phyloP scores from a whole-genome alignment of 64 coral and sea anemone genomes.

The Dendrophyllia cribrosa region DNA sequence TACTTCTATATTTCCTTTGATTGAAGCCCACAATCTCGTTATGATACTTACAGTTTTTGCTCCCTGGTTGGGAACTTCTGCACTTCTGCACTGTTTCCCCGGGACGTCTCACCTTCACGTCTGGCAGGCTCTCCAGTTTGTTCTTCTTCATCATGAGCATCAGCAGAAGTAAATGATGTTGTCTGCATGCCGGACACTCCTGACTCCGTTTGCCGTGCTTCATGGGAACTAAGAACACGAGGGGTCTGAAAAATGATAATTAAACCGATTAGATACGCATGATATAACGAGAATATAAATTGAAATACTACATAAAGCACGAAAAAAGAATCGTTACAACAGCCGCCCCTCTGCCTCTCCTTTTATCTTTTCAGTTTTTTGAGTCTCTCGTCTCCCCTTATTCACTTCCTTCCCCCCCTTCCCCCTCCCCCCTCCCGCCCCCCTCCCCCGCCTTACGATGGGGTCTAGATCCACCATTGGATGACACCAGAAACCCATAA shows the following conservation, averaged over 20 bases:
- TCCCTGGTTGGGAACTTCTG: conserved; percentile 16
- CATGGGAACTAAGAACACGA: neutral
- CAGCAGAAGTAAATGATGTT: neutral
- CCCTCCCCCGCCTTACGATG: no score
- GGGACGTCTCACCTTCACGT: conserved; percentile 54
- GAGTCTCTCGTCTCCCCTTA: no score
- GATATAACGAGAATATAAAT: no score
- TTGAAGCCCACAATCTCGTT: no score
- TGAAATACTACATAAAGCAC: no score
- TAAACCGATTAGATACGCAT: neutral
- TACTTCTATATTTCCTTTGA: no score
- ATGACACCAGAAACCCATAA: no score
- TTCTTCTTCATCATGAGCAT: neutral
- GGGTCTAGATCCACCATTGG: no score
- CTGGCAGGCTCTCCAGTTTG: neutral
- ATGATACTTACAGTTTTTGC: neutral
- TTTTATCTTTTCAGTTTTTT: no score
- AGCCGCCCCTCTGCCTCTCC: no score
- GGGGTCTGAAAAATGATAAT: neutral
- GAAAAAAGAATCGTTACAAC: neutral
- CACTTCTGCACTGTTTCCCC: conserved; percentile 53
- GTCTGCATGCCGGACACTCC: conserved; percentile 26
- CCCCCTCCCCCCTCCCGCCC: no score
- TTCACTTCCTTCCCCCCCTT: no score
- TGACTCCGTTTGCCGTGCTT: neutral